A percentile compares a stretch with the other conserved stretches of the same genome.
Conservation (phyloP, 2,113 vertebrate species). For the Equus quagga region DNA sequence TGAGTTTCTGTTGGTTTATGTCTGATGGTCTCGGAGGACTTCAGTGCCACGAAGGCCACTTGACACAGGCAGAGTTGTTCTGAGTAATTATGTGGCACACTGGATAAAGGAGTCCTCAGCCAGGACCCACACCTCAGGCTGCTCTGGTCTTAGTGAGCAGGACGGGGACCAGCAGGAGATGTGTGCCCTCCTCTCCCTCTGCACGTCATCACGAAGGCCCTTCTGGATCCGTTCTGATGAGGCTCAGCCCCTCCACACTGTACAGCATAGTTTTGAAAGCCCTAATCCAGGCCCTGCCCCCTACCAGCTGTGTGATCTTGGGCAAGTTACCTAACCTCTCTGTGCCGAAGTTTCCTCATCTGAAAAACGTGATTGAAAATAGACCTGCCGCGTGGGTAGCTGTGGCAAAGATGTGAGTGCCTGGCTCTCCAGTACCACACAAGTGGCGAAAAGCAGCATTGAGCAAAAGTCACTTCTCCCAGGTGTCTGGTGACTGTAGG, state of each 20-base stretch:
- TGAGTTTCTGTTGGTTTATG: background rate
- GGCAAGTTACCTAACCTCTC: background rate
- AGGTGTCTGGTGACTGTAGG: background rate
- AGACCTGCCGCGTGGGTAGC: rapidly evolving
- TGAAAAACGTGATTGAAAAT: background rate
- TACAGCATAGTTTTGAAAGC: background rate
- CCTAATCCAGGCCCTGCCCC: background rate
- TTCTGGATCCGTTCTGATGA: background rate
- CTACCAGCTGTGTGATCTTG: background rate
- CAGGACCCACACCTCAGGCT: background rate
- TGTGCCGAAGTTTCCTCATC: background rate
- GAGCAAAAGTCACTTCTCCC: background rate
- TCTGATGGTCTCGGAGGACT: background rate
- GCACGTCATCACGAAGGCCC: background rate
- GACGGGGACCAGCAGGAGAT: background rate
- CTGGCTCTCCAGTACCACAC: too few species aligned
- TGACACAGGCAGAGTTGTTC: background rate
- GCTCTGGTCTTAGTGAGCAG: background rate
- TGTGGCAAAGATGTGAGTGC: background rate
- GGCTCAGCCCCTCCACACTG: background rate
- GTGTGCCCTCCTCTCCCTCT: background rate
- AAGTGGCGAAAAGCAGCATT: background rate
- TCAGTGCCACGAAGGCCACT: background rate
- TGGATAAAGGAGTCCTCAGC: too few species aligned
- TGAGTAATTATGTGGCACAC: background rate